phyloP scores from a whole-genome alignment of 2,888 invertebrate species.

The Drosophila lacicola region DNA sequence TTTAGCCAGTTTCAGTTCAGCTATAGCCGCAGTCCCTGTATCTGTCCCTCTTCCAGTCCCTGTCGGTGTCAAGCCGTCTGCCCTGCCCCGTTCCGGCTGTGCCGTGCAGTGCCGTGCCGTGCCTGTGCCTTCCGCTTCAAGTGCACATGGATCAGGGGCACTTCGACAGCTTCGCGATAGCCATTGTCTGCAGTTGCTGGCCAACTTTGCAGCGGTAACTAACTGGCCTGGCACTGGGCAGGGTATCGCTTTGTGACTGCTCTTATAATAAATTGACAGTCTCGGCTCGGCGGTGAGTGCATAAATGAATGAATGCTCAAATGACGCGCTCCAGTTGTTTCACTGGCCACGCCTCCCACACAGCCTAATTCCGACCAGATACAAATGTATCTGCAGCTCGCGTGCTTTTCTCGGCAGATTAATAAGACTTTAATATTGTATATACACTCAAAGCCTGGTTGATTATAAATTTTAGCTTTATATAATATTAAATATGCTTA shows the following conservation, averaged over 20 bases:
- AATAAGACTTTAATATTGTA: too few relatives aligned
- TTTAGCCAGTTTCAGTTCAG: conserved; percentile 42
- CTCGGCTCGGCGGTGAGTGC: conserved; percentile 34
- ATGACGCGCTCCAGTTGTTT: conserved; percentile 21
- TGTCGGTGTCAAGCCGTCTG: conserved; percentile 34
- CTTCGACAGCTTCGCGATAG: conserved; percentile 58
- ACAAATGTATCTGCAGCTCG: conserved; percentile 34
- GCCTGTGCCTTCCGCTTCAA: conserved; percentile 68
- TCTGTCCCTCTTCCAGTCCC: background rate
- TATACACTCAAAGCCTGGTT: too few relatives aligned
- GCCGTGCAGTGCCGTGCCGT: background rate
- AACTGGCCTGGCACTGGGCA: conserved; percentile 32
- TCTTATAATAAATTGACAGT: conserved; percentile 62
- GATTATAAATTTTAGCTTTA: too few relatives aligned
- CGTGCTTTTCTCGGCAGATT: conserved; percentile 19
- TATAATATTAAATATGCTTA: too few relatives aligned
- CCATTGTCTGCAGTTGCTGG: conserved; percentile 64
- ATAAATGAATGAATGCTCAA: conserved; percentile 53
- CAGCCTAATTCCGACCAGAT: conserved; percentile 35
- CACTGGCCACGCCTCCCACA: conserved; percentile 14
- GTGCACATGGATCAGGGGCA: conserved; percentile 69
- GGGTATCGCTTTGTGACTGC: conserved; percentile 36
- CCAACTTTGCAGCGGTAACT: conserved; percentile 60
- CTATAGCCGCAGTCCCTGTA: conserved; percentile 6
- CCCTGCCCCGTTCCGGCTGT: conserved; percentile 23